Evolutionary conservation across 1,140 invertebrate genomes (phyloP), one percentile per base, ranked within the genome.

Genomic region (Euwallacea fornicatus): DNA sequence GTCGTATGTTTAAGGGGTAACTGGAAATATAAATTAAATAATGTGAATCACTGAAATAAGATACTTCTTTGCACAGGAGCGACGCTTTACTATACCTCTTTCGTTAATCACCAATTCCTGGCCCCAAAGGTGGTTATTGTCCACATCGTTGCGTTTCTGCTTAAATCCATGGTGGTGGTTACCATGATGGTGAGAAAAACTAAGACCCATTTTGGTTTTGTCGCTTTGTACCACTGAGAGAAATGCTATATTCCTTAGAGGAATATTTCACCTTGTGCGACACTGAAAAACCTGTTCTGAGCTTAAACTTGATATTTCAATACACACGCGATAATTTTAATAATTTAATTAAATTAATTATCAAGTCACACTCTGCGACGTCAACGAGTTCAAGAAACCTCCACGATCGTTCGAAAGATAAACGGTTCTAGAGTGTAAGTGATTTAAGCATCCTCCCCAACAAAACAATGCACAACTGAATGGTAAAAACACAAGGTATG

Each of bases 91-190:
- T 33, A 33, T 33, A 58, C 66, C 66, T 69, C 61, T 69, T 69
- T 69, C 66, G 21, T 42, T 68, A 16, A 69, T 61, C 42, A 69
- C 58, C 42, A 69, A 53, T 10, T 61, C 58, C 16, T 69, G 56
- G 8, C 13, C 16, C 66, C 66, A 69, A 42, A 53, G 7, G 42
- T 66, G 7, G 42, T 66, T 10, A 61, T 42, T 42, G 15, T 15
- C 13, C 7, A 42, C 21, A 7, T 6, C 10, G 13, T 42, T 11
- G 2, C 50, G 47, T 54, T 61, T 61, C 11, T 61, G 3, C n/a
- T 43, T 61, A 16, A 41, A 7, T 16, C 16, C 47, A 7, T 66
- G 65, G 16, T 56, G 53, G 7, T 59, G 33, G 7, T 44, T 21
- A 44, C 44, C 13, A n/a, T 58, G 43, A 50, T 60, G 42, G 41